Base-by-base conservation (phyloP, 2,888 invertebrate species). In the Odontocolon sp. region DNA sequence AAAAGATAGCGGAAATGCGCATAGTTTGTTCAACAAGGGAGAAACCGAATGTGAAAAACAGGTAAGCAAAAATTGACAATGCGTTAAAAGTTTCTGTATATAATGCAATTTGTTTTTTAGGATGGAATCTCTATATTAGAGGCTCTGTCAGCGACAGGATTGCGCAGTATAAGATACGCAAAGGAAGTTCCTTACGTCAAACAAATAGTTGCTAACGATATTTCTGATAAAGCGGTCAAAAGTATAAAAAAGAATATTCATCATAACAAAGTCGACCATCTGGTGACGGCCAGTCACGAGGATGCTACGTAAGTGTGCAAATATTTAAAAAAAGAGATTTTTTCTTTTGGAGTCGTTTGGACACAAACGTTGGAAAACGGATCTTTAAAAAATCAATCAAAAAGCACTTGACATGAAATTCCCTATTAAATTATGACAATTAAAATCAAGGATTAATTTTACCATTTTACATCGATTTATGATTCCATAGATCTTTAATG, bases 131-230 rank as follows among this genome's bases (percentile, higher is more conserved):
- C 92, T 66, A 94, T 99, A 81, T 91, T 99, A 67, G 99, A 99
- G 92, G 99, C 98, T 0, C 91, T 99, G 38, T 96, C 99, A 16
- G 99, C 99, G 0, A 98, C 98, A 8, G 99, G 99, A 0, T 91
- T 99, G 36, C 92, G 99, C 40, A 98, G 99, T 75, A 96, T 99
- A 82, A 94, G 99, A 14, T 99, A 99, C 91, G 99, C 99, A 0
- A 95, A 97, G 87, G 99, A 99, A 93, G 93, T 99, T 9, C 93
- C 94, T 0, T 95, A 95, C n/a, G 91, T 98, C 0, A 94, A 93
- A 42, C 92, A 94, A 88, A 94, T 99, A 11, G 89, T 97, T n/a
- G 97, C 98, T 0, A 99, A 99, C 91, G 99, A 99, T 89, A 92
- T 98, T 76, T 97, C 97, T 0, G 90, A 91, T 23, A 92, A 93